These are phyloP conservation scores for Pedetes capensis DNA, from an alignment of 2,113 vertebrate genomes.

Conservation along the genomic window DNA sequence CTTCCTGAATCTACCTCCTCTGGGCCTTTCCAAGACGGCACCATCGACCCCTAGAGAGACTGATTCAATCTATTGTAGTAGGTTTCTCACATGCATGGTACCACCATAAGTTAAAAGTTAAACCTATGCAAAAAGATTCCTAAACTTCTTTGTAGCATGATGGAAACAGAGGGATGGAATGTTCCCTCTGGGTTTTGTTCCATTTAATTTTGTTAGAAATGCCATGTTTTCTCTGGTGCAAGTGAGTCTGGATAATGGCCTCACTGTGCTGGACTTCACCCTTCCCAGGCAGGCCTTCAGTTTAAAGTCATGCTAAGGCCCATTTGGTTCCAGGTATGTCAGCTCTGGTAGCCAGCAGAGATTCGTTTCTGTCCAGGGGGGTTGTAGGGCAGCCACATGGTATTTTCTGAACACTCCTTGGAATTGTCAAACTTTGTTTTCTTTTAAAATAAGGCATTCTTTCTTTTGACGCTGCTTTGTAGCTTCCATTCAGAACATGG, in stretches of 20 bases:
- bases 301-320: slow-evolving; percentile 69
- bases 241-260: background rate
- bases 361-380: slow-evolving; percentile 4
- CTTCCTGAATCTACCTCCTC: background rate
- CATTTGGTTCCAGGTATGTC: slow-evolving; percentile 73
- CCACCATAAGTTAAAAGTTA: background rate
- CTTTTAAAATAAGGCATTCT: slow-evolving; percentile 65
- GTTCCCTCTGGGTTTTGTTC: slow-evolving; percentile 24
- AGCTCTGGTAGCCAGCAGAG: slow-evolving; percentile 40
- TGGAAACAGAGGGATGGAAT: background rate
- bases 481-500: slow-evolving; percentile 14
- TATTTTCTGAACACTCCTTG: slow-evolving; percentile 47
- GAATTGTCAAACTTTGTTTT: slow-evolving; percentile 55
- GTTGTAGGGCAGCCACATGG: background rate
- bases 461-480: slow-evolving; percentile 38
- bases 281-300: slow-evolving; percentile 8
- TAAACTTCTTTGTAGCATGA: background rate
- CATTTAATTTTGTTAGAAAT: slow-evolving; percentile 16
- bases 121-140: background rate
- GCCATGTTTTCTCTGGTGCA: background rate
- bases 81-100: background rate
- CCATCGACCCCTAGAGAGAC: background rate
- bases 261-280: slow-evolving; percentile 5
- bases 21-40: background rate
- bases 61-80: accelerated